A percentile compares a stretch with the other conserved stretches of the same genome.
Evolutionary conservation across 2,797 vertebrate species (phyloP).

Genomic region (Schizothorax lantsangensis): DNA sequence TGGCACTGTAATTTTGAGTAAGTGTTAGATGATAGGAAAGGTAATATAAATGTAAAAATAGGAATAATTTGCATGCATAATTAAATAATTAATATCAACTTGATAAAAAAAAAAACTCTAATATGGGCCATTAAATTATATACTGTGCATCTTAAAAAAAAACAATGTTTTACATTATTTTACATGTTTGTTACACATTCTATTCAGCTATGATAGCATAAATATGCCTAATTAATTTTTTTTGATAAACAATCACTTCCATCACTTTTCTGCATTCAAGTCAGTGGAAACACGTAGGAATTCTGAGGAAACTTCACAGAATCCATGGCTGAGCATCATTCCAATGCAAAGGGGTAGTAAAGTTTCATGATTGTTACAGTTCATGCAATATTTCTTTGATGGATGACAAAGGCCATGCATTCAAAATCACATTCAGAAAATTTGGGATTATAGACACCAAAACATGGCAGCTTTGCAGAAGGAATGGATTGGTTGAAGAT

Average conservation of each 20-base stretch:
- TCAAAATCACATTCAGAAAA: neutral
- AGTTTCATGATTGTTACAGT: slow-evolving; percentile 42
- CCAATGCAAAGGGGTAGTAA: neutral
- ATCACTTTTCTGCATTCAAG: neutral
- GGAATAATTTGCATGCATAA: neutral
- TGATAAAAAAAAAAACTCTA: neutral
- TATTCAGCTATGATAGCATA: neutral
- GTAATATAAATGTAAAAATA: neutral
- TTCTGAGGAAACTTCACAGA: neutral
- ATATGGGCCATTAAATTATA: neutral
- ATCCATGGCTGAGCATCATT: neutral
- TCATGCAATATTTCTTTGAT: slow-evolving; percentile 45
- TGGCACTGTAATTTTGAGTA: neutral
- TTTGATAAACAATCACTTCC: neutral
- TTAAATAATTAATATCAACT: neutral
- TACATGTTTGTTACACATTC: neutral
- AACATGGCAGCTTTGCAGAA: slow-evolving; percentile 32
- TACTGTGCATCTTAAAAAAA: neutral
- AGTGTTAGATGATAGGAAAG: neutral
- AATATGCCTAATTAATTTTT: neutral
- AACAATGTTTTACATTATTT: neutral
- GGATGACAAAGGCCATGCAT: slow-evolving; percentile 19
- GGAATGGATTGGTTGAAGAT: slow-evolving; percentile 51
- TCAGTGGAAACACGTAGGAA: neutral
- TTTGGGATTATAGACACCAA: neutral